Conservation (phyloP, 1,140 invertebrate genomes). For the Pemphigus obesinymphae region DNA sequence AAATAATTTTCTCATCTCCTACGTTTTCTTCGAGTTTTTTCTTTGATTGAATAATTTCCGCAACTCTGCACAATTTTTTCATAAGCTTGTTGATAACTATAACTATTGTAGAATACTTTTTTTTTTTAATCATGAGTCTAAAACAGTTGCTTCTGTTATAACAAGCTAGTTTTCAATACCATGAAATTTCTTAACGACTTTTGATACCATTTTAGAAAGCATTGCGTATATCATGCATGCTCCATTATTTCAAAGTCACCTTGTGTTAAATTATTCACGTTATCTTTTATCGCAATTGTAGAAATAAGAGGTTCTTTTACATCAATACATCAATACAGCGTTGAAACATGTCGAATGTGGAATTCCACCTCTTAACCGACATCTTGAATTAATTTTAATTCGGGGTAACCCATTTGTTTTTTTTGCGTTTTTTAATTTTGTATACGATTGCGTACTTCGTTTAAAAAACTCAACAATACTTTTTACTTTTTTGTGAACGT, state of each 20-base stretch:
- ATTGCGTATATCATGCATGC: too few species aligned
- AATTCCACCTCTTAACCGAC: conserved; percentile 43
- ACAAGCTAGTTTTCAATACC: too few species aligned
- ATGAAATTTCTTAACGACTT: too few species aligned
- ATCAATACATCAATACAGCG: conserved; percentile 13
- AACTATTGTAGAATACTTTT: too few species aligned
- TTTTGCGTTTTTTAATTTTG: conserved; percentile 36
- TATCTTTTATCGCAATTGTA: background rate
- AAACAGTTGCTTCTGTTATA: too few species aligned
- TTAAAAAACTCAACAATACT: conserved; percentile 41
- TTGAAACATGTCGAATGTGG: conserved; percentile 39
- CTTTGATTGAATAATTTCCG: too few species aligned
- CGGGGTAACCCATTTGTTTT: conserved; percentile 20
- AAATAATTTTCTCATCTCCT: background rate
- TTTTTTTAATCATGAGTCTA: too few species aligned
- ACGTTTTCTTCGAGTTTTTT: too few species aligned
- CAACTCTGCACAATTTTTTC: too few species aligned
- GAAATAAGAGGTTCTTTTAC: conserved; percentile 16
- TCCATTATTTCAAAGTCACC: conserved; percentile 21
- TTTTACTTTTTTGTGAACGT: conserved; percentile 34
- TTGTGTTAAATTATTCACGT: background rate
- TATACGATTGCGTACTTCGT: conserved; percentile 2
- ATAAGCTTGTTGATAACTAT: too few species aligned
- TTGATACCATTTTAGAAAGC: too few species aligned
- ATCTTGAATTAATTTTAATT: conserved; percentile 41